Conservation (phyloP, 2,113 vertebrate genomes). For the Leucosticte australis region DNA sequence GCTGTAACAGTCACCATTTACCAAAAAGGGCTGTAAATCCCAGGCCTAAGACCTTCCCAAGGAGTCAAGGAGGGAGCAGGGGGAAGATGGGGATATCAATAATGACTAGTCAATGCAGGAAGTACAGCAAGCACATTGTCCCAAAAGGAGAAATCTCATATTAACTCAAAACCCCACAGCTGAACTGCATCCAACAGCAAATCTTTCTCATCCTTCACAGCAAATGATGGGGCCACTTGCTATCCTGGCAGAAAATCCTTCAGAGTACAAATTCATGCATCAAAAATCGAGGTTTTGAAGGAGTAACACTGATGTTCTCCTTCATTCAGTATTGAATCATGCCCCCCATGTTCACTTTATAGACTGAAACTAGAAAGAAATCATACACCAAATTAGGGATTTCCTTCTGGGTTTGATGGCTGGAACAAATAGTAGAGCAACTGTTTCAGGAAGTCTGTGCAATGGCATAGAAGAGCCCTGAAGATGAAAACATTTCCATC, state of each 20-base stretch:
- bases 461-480: not conserved
- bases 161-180: not conserved
- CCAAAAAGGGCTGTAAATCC: not conserved
- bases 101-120: not conserved
- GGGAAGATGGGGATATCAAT: not conserved
- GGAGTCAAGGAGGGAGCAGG: conserved; percentile 8
- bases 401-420: not conserved
- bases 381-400: not conserved
- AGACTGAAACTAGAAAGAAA: not conserved
- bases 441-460: not conserved
- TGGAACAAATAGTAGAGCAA: not conserved
- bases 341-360: not conserved
- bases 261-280: not conserved
- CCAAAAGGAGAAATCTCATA: not conserved
- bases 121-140: not conserved
- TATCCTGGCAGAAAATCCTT: not conserved
- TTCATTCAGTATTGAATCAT: not conserved
- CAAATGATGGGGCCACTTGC: not conserved
- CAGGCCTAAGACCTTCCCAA: not conserved
- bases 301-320: fast-evolving
- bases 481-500: not conserved
- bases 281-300: not conserved
- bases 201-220: not conserved
- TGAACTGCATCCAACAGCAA: not conserved
- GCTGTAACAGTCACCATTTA: not conserved